Percentiles rank a stretch among this genome's conserved stretches.
Evolutionary conservation across 1,140 invertebrate genomes (phyloP).

Genomic region (Euglossa dilemma): DNA sequence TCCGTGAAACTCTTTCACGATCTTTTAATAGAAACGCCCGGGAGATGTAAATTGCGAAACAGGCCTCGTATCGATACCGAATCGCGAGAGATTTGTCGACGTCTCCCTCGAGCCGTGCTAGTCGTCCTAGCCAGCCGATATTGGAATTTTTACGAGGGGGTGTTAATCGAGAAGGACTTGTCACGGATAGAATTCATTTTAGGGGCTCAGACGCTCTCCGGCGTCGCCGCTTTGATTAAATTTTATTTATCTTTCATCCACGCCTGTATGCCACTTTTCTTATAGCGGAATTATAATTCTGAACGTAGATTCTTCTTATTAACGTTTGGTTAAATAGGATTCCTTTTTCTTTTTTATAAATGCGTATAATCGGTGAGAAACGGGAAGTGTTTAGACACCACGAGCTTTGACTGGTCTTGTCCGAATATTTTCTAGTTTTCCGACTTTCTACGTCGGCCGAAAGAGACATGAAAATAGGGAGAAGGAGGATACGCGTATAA

Average conservation of each 20-base stretch:
- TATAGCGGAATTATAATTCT: too few relatives aligned
- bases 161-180: slow-evolving; percentile 23
- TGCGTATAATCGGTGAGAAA: too few relatives aligned
- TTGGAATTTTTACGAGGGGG: slow-evolving; percentile 30
- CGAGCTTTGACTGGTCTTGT: too few relatives aligned
- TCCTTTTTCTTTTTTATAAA: too few relatives aligned
- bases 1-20: slow-evolving; percentile 12
- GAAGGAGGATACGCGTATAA: too few relatives aligned
- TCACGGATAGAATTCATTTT: slow-evolving; percentile 25
- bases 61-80: background rate
- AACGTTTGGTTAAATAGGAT: too few relatives aligned
- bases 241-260: slow-evolving; percentile 16
- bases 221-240: slow-evolving; percentile 22
- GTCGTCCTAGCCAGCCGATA: background rate
- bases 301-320: too few relatives aligned
- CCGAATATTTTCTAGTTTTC: too few relatives aligned
- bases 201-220: background rate
- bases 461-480: too few relatives aligned
- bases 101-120: background rate
- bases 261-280: background rate
- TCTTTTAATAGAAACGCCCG: slow-evolving; percentile 38
- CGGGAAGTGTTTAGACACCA: too few relatives aligned
- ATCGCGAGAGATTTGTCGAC: slow-evolving; percentile 22
- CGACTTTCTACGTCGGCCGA: too few relatives aligned
- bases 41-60: slow-evolving; percentile 19